Evolutionary conservation across 2,113 vertebrate genomes (phyloP), one percentile per base, ranked within the genome.

Genomic region (Pomatorhinus ruficollis): DNA sequence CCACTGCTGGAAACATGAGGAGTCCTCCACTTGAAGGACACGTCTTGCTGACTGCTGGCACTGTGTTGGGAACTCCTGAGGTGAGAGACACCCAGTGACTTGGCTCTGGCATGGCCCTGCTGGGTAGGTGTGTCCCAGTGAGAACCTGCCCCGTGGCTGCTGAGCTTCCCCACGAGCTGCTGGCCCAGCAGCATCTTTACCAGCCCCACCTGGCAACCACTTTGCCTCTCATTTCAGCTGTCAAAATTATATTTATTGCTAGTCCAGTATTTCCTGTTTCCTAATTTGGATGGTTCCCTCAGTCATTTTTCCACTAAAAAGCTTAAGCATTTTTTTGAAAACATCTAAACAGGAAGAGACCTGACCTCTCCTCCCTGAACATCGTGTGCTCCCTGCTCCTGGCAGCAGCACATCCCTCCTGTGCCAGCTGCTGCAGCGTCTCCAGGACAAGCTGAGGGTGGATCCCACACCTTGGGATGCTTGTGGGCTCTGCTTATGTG

Each of bases 311-410:
- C 87, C 93, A 93, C 68, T 90, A 83, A 91, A 93, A 94, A 24
- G 76, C 63, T 94, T 31, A 60, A 78, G 72, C 54, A 18, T 93
- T 88, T 89, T 60, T 86, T 82, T 75, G 8, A 68, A 93, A 91
- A 52, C 66, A 90, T 93, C 95, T 89, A 89, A 97, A 95, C 97
- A 97, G 96, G 96, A 95, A 96, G 85, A 96, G 96, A 95, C 64
- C 83, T 83, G 95, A 95, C 84, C 91, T 93, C 87, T 95, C 77
- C 80, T 93, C 87, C 61, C 60, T 53, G 90, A 90, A 97, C 90
- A 95, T 95, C 10, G 8, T 89, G 95, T 96, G 82, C 95, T 94
- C 49, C 50, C 83, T 83, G 74, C 60, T 94, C 69, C 95, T 96
- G 96, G 93, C 89, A 92, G 57, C 63, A 61, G 87, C 56, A 70